Percentiles rank a stretch among this genome's conserved stretches.
These are phyloP conservation scores for Atractosteus spatula DNA, from an alignment of 2,113 vertebrate species.

Conservation along the genomic window DNA sequence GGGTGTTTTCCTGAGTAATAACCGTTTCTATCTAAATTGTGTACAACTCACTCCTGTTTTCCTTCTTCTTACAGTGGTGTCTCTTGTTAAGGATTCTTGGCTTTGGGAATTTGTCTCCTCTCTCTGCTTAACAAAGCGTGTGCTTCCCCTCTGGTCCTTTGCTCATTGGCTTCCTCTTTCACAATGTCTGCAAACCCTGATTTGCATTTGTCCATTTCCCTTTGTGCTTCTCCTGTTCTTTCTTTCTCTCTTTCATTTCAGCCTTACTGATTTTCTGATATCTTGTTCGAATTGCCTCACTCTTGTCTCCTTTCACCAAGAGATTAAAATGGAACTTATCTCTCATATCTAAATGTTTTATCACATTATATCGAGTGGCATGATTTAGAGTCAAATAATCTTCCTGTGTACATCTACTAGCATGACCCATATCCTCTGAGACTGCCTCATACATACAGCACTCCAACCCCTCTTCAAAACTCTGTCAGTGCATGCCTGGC, in stretches of 20 bases:
- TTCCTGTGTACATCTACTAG: slow-evolving; percentile 99
- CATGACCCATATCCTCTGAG: slow-evolving; percentile 96
- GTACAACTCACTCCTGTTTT: slow-evolving; percentile 60
- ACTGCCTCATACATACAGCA: slow-evolving; percentile 86
- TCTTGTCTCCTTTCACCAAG: slow-evolving; percentile 65
- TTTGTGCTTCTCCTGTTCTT: slow-evolving; percentile 40
- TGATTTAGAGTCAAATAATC: slow-evolving; percentile 99
- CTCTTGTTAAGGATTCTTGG: slow-evolving; percentile 58
- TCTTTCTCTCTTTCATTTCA: slow-evolving; percentile 37
- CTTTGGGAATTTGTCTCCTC: slow-evolving; percentile 42
- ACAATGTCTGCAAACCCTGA: slow-evolving; percentile 51
- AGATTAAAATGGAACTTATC: slow-evolving; percentile 98
- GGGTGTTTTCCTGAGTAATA: slow-evolving; percentile 54
- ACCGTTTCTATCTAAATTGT: slow-evolving; percentile 50
- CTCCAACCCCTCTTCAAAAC: slow-evolving; percentile 57
- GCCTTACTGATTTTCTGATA: slow-evolving; percentile 43
- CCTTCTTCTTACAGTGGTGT: slow-evolving; percentile 57
- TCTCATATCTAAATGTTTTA: slow-evolving; percentile 99
- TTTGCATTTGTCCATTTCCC: slow-evolving; percentile 35
- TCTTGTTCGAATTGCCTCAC: slow-evolving; percentile 54
- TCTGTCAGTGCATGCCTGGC: slow-evolving; percentile 74
- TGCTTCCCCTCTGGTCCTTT: slow-evolving; percentile 31
- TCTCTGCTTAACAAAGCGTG: slow-evolving; percentile 16
- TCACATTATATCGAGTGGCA: slow-evolving; percentile 99
- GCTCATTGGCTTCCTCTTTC: slow-evolving; percentile 58